These are phyloP conservation scores for Melanotus villosus DNA, from an alignment of 2,888 invertebrate species.

Conservation along the genomic window DNA sequence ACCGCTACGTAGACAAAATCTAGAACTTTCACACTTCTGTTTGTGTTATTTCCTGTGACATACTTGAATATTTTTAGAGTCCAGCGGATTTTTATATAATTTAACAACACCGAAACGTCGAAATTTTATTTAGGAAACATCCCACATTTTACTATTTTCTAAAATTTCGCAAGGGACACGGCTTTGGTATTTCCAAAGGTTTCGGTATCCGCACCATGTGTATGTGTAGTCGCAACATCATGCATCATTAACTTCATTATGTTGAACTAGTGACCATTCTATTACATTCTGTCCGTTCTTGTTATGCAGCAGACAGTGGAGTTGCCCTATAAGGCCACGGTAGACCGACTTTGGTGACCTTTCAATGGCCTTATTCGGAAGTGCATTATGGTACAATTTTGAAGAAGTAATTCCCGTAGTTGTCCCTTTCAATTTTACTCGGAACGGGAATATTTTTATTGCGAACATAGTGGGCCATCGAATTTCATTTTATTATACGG, in stretches of 20 bases:
- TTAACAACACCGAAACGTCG: neutral
- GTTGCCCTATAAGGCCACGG: slow-evolving; percentile 28
- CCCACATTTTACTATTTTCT: too few relatives aligned
- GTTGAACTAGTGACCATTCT: slow-evolving; percentile 34
- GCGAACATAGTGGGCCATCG: too few relatives aligned
- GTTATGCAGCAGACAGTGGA: slow-evolving; percentile 12
- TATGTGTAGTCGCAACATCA: slow-evolving; percentile 6
- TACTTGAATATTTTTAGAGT: neutral
- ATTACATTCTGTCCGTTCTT: slow-evolving; percentile 9
- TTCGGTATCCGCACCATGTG: slow-evolving; percentile 5
- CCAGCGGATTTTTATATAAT: neutral
- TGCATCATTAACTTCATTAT: slow-evolving; percentile 36
- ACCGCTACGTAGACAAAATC: too few relatives aligned
- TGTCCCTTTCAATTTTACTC: too few relatives aligned
- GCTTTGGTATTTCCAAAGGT: neutral
- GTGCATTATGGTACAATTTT: neutral
- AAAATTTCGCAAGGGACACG: too few relatives aligned
- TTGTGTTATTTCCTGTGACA: too few relatives aligned
- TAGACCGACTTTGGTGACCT: slow-evolving; percentile 26
- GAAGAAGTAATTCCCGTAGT: neutral
- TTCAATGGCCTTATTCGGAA: neutral
- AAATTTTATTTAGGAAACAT: slow-evolving; percentile 12
- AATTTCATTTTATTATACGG: too few relatives aligned
- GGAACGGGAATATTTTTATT: too few relatives aligned
- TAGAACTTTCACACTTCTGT: too few relatives aligned